Evolutionary conservation across 1,140 invertebrate species (phyloP), one percentile per base, ranked within the genome.

Genomic region (Hyles vespertilio): DNA sequence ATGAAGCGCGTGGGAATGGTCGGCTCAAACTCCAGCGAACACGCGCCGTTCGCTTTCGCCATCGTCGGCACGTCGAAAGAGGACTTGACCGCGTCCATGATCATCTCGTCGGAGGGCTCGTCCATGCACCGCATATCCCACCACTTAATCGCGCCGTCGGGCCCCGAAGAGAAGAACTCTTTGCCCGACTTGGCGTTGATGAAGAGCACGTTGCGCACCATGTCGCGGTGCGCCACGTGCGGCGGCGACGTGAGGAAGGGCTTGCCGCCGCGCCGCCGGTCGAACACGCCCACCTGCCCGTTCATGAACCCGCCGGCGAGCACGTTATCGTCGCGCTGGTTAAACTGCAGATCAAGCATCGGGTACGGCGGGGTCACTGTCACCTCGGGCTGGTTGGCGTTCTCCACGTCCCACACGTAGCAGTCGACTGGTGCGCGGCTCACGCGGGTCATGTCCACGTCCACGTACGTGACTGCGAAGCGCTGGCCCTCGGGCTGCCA

Each of bases 401-500:
- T 97, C 75, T 97, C 96, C 93, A 98, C 91, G 88, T 98, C 95
- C 96, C 97, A 99, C 63, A 98, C 94, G 74, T 95, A 98, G 7
- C 92, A 94, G n/a, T 92, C 91, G 32, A 91, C 78, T 12, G 91
- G 90, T 0, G 61, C 56, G n/a, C 65, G 65, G 5, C 78, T 46
- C 3, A 53, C 65, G 3, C 73, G 71, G 79, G 96, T 94, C 79
- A 96, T 98, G 66, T 94, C 93, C 32, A 95, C 91, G 76, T 95
- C 94, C 67, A 94, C 95, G 79, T 98, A 96, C 55, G 95, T 94
- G 3, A 95, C 93, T 4, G 96, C 97, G 60, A 98, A 90, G 76
- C 94, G 93, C 4, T 92, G 92, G 32, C 94, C 94, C 81, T 95
- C 95, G 0, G 96, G 96, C 22, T 95, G 95, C 96, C 97, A 98